Conservation (phyloP, 2,888 invertebrate species). For the Fragum fragum region DNA sequence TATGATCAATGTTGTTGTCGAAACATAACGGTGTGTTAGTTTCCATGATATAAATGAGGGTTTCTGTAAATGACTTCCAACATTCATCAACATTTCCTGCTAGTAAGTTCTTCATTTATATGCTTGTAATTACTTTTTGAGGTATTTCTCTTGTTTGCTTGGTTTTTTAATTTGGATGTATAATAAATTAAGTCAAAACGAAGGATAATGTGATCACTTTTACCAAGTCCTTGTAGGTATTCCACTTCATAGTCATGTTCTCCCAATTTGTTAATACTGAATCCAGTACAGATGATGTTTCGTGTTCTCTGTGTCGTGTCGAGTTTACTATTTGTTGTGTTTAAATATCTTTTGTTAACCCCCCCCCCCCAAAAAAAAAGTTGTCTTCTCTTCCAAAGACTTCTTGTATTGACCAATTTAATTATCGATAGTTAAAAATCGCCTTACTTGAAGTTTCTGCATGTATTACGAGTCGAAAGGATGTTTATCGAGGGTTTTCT, state of each 20-base stretch:
- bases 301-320: background rate
- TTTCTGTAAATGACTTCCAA: background rate
- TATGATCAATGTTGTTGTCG: background rate
- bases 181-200: background rate
- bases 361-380: background rate
- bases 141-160: background rate
- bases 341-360: background rate
- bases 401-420: background rate
- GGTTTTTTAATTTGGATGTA: background rate
- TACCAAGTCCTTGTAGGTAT: constrained; percentile 11
- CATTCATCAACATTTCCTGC: background rate
- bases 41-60: background rate
- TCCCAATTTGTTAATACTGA: constrained; percentile 24
- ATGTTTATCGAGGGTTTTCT: background rate
- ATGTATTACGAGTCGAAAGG: background rate
- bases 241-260: constrained; percentile 3
- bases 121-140: background rate
- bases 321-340: background rate
- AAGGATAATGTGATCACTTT: constrained; percentile 19
- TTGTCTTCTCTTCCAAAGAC: background rate
- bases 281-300: background rate
- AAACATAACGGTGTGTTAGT: background rate
- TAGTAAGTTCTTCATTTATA: background rate
- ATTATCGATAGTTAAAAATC: constrained; percentile 2
- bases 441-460: background rate